These are phyloP conservation scores for Myiotriccus ornatus DNA, from an alignment of 2,797 vertebrate genomes.

Conservation along the genomic window DNA sequence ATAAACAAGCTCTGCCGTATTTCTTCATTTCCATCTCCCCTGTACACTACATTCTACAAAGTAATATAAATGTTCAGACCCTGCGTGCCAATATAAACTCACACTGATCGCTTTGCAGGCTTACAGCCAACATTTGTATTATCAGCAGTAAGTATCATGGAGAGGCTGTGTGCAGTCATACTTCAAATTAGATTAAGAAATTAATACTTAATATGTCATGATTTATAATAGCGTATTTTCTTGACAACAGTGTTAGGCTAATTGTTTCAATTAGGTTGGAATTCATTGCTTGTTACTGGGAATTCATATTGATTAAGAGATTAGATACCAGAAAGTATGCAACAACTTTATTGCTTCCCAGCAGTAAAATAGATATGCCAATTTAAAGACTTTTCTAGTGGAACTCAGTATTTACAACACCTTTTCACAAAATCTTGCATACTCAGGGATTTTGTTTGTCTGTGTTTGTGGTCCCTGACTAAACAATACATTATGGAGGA, in stretches of 20 bases:
- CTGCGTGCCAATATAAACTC: background rate
- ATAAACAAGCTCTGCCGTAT: background rate
- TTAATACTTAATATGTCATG: constrained; percentile 61
- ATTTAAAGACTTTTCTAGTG: background rate
- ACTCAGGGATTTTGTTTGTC: background rate
- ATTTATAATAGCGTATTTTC: constrained; percentile 32
- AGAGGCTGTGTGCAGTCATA: constrained; percentile 8
- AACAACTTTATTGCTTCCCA: constrained; percentile 41
- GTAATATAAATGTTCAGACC: background rate
- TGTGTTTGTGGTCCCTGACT: background rate
- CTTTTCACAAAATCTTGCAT: background rate
- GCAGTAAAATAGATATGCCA: background rate
- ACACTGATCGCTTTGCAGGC: background rate
- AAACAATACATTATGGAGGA: background rate
- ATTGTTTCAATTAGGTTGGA: constrained; percentile 43
- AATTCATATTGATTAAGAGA: constrained; percentile 53
- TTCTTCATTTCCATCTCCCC: background rate
- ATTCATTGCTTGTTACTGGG: constrained; percentile 46
- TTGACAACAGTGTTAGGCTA: constrained; percentile 32
- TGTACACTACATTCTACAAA: background rate
- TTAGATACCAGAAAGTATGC: constrained; percentile 5
- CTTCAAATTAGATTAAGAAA: constrained; percentile 59
- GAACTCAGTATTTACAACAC: background rate
- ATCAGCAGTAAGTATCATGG: constrained; percentile 14
- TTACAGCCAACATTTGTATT: constrained; percentile 31